Conservation (phyloP, 37 sponge, comb jelly and placozoan species). For the Aphrocallistes beatrix region DNA sequence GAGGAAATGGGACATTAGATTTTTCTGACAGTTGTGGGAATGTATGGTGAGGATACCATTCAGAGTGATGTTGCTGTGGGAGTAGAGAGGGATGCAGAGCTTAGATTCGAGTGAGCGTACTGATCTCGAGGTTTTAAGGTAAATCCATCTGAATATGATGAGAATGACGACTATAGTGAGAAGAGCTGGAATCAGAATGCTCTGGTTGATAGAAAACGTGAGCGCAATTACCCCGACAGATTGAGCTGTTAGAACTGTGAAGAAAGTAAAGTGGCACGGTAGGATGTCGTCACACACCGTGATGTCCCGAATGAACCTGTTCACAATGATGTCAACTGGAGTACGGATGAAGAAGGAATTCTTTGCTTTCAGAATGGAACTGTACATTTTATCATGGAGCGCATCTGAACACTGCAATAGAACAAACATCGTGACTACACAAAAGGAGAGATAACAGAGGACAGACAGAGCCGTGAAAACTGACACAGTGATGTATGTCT, state of each 20-base stretch:
- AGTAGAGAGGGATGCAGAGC: constrained; percentile 2
- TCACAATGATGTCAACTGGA: neutral
- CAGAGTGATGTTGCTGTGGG: neutral
- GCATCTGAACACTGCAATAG: neutral
- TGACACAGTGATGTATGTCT: neutral
- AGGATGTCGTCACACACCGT: neutral
- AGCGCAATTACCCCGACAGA: neutral
- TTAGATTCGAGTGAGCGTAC: constrained; percentile 1
- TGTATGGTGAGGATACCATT: constrained; percentile 4
- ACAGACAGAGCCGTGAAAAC: neutral
- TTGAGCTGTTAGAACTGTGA: neutral
- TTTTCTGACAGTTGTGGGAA: neutral
- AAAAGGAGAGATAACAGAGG: neutral
- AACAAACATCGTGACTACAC: neutral
- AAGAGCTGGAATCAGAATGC: neutral
- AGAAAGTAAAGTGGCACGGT: neutral
- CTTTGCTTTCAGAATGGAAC: neutral
- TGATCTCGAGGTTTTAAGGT: neutral
- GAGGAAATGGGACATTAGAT: neutral
- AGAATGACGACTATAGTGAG: neutral
- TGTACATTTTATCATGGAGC: neutral
- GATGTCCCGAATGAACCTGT: neutral
- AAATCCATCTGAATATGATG: neutral
- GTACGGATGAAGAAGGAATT: constrained; percentile 6
- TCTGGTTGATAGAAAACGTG: neutral